Percentiles rank a stretch among this genome's conserved stretches.
phyloP scores from a whole-genome alignment of 2,888 invertebrate species.

The Epirrhoe alternata region DNA sequence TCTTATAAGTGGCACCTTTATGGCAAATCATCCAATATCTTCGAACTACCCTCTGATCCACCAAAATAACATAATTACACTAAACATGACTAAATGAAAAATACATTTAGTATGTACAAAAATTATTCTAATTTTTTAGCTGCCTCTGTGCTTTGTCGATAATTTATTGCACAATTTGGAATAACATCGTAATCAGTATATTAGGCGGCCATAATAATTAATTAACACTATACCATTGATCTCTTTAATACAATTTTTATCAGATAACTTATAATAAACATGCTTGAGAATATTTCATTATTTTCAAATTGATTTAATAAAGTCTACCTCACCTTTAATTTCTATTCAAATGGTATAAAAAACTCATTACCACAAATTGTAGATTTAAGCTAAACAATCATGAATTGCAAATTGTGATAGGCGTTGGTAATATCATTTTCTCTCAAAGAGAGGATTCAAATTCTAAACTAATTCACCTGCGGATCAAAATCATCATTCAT shows the following conservation, averaged over 20 bases:
- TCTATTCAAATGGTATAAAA: background rate
- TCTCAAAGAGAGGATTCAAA: constrained; percentile 5
- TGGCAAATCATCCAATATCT: constrained; percentile 31
- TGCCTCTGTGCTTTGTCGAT: background rate
- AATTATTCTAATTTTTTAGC: background rate
- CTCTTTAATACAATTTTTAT: background rate
- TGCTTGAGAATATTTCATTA: background rate
- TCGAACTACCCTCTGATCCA: background rate
- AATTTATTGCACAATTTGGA: constrained; percentile 1
- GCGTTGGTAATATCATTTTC: constrained; percentile 19
- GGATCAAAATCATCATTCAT: constrained; percentile 75
- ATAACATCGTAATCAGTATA: background rate
- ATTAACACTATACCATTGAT: background rate
- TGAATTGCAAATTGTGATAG: constrained; percentile 11
- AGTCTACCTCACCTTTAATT: background rate
- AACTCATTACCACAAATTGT: background rate
- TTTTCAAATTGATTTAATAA: background rate
- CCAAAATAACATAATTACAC: background rate
- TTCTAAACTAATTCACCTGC: constrained; percentile 49
- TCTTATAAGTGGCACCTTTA: constrained; percentile 44
- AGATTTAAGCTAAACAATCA: constrained; percentile 5
- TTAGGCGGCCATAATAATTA: background rate
- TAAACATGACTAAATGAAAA: background rate
- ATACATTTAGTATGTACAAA: too few relatives aligned
- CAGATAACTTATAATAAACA: background rate